Conservation (phyloP, 2,888 invertebrate species). For the Prosopocoilus inquinatus region DNA sequence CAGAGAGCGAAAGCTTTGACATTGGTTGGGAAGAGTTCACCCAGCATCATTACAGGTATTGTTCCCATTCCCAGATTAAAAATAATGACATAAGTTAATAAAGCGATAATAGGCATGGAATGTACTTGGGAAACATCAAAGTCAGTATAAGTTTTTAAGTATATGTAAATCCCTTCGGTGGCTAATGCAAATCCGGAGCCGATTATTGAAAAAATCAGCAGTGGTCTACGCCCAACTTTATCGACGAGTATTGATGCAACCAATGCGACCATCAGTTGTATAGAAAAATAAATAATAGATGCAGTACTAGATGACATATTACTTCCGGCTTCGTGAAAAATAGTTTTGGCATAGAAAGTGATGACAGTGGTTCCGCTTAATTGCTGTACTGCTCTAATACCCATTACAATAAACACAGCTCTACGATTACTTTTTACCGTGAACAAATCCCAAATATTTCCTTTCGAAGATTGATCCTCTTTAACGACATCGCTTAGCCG, state of each 20-base stretch:
- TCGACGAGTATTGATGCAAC: constrained; percentile 61
- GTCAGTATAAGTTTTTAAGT: constrained; percentile 44
- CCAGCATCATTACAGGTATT: constrained; percentile 54
- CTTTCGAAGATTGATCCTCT: constrained; percentile 53
- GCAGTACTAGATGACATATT: constrained; percentile 45
- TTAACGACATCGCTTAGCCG: constrained; percentile 39
- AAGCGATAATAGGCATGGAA: constrained; percentile 39
- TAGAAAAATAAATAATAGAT: constrained; percentile 46
- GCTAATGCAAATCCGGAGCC: constrained; percentile 49
- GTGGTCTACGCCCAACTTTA: constrained; percentile 54
- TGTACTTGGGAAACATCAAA: constrained; percentile 32
- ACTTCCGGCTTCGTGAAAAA: constrained; percentile 48
- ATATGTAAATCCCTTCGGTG: constrained; percentile 50
- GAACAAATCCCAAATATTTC: constrained; percentile 57
- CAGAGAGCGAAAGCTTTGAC: constrained; percentile 59
- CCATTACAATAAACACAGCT: constrained; percentile 62
- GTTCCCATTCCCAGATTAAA: constrained; percentile 56
- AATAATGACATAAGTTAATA: constrained; percentile 53
- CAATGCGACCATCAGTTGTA: constrained; percentile 59
- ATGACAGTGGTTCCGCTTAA: constrained; percentile 63
- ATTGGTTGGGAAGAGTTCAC: constrained; percentile 57
- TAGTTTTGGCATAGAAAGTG: constrained; percentile 60
- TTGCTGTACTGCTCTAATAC: constrained; percentile 56
- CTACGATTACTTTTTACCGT: constrained; percentile 58
- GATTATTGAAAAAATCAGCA: constrained; percentile 54